Evolutionary conservation across 2,888 invertebrate genomes (phyloP), one percentile per base, ranked within the genome.

Genomic region (Bhutanitis thaidina): DNA sequence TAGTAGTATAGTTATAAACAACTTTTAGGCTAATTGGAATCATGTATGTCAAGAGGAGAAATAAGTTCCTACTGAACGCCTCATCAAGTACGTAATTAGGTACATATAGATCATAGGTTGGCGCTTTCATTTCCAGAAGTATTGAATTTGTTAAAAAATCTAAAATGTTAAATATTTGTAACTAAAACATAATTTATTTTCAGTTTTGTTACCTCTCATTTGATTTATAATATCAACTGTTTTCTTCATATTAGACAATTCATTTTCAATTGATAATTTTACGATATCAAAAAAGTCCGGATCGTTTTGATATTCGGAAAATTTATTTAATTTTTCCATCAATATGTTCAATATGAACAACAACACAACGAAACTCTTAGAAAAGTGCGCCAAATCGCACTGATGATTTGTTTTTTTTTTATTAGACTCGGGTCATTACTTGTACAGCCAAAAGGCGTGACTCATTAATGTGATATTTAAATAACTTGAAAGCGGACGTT

Each of bases 241-340:
- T 67, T 80, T 83, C 64, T 81, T 82, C 59, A 87, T 60, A 56
- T 71, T 69, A 3, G 74, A 70, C 16, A 87, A 60, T 39, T 79
- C 73, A 39, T 71, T 75, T 54, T 81, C 80, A 43, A 87, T 81
- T 9, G 61, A 58, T 27, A 53, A 57, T 63, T 67, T 73, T 1
- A 65, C 60, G 38, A 67, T 71, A 46, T 62, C 57, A 52, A 79
- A 77, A 58, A 67, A 71, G 34, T 84, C 80, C 0, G 70, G 66
- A 53, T 78, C 77, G 15, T 62, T 62, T 15, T 65, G 53, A 52
- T 68, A 67, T 41, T 69, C 66, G 1, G 51, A 39, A 48, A 61
- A 53, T 52, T 59, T 57, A 57, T 51, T 60, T 39, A 55, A 46
- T 50, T 56, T 54, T 43, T 68, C 68, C 70, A 72, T 68, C 54